Evolutionary conservation across 2,113 vertebrate species (phyloP).

Genomic region (Tringa solitaria): DNA sequence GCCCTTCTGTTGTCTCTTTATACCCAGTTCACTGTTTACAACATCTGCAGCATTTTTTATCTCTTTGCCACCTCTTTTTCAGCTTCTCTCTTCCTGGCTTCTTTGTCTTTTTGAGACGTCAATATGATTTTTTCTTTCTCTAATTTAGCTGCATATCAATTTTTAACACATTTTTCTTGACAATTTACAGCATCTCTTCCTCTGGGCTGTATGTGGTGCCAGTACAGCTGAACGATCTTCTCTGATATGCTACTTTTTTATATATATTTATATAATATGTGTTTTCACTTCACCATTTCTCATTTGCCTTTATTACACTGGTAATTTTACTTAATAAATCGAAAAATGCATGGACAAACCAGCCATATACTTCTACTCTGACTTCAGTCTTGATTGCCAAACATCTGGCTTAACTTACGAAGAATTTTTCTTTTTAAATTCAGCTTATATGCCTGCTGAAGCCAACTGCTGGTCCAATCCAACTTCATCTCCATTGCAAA

Average conservation of each 20-base stretch:
- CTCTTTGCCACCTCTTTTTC: background rate
- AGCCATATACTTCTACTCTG: background rate
- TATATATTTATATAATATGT: background rate
- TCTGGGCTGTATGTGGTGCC: background rate
- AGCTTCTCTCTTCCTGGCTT: background rate
- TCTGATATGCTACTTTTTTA: background rate
- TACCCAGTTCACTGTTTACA: background rate
- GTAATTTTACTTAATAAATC: background rate
- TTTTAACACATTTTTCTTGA: background rate
- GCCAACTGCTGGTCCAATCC: background rate
- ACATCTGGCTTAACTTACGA: background rate
- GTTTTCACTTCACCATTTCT: background rate
- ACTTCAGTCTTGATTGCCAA: background rate
- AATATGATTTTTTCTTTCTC: background rate
- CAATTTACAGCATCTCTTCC: background rate
- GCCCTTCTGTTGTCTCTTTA: background rate
- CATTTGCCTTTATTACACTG: background rate
- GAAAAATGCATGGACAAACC: background rate
- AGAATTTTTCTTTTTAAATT: background rate
- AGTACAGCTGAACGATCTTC: background rate
- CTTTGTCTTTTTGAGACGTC: background rate
- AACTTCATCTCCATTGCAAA: constrained; percentile 16
- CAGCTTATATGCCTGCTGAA: background rate
- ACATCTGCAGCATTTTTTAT: background rate
- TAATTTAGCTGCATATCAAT: background rate